Base-by-base conservation (phyloP, 2,797 vertebrate species). In the Fratercula arctica region DNA sequence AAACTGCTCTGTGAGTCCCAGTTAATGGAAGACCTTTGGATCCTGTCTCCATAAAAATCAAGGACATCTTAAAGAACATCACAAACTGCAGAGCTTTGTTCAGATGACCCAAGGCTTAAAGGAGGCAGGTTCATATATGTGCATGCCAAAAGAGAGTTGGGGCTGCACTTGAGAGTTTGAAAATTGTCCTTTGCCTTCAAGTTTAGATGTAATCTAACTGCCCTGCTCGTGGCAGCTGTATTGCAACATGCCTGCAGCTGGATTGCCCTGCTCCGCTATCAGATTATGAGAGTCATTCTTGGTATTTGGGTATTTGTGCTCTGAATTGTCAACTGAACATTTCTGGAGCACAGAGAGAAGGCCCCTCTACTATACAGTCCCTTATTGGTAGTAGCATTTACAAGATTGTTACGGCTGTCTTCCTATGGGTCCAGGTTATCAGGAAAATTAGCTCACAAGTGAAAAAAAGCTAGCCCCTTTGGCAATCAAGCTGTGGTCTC, bases 41-140 rank as follows among this genome's bases (percentile, higher is more conserved):
- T 59, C 25, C 13, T 18, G 11, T 39, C 23, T 53, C 19, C 19
- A 28, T 39, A 78, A 85, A 88, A 90, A 77, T 51, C 21, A 84
- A 45, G 19, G 21, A 18, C 7, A 6, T 37, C 21, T 78, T 91
- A 41, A 66, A 53, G 37, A 74, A 13, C 20, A 73, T 4, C 29
- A n/a, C 21, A 59, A 63, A 57, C 5, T 66, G 14, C 26, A 37
- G 13, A 21, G 12, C 28, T 35, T 81, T 37, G 48, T 90, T 51
- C 64, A 83, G 26, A 33, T 2, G 60, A 69, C 26, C 8, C 15
- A 50, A 61, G 19, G 37, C 6, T 81, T 50, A 39, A 77, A 69
- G 25, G 6, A 4, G 3, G 1, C 2, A n/a, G 10, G 11, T 33
- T 91, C 46, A 46, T 23, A 50, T 1, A 13, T 12, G 6, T 35